These are phyloP conservation scores for Trichechus manatus DNA, from an alignment of 2,113 vertebrate species.

Conservation along the genomic window DNA sequence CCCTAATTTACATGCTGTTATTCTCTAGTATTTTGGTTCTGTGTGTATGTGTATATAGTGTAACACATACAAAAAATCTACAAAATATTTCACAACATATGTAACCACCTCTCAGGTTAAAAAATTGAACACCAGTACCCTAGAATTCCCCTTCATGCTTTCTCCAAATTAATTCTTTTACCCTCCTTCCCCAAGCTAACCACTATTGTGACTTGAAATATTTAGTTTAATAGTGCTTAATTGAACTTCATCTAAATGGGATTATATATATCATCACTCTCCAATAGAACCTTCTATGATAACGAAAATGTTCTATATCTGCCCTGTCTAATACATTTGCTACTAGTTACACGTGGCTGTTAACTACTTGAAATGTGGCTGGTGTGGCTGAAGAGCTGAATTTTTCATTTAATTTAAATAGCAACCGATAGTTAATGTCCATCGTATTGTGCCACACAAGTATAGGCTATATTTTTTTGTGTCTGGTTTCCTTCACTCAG, in stretches of 20 bases:
- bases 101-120: background rate
- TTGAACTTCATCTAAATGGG: background rate
- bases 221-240: background rate
- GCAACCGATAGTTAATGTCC: background rate
- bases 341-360: background rate
- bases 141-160: background rate
- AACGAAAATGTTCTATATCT: background rate
- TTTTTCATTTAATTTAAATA: slow-evolving; percentile 23
- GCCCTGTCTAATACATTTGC: background rate
- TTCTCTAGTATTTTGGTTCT: background rate
- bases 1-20: background rate
- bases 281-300: background rate
- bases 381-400: background rate
- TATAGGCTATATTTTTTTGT: background rate
- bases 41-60: background rate
- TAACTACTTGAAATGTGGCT: background rate
- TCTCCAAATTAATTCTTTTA: background rate
- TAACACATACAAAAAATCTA: background rate
- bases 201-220: background rate
- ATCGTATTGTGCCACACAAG: background rate
- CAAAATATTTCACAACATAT: background rate
- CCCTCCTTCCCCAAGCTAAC: background rate
- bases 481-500: background rate
- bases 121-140: background rate
- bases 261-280: background rate